Percentiles rank a stretch among this genome's conserved stretches.
These are phyloP conservation scores for Seriola quinqueradiata DNA, from an alignment of 2,113 vertebrate genomes.

Conservation along the genomic window DNA sequence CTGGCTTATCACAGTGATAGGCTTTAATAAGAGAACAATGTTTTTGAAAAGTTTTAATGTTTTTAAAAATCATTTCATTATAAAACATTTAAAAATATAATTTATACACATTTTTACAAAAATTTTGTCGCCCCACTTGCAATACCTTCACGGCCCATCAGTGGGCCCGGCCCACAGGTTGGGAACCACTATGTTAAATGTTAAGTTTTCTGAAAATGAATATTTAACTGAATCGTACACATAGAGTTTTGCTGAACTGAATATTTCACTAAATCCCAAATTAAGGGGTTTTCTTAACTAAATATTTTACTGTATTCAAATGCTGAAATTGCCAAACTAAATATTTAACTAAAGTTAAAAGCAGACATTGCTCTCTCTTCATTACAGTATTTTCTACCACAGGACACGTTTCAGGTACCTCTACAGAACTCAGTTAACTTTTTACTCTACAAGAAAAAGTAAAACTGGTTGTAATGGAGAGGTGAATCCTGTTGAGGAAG, in stretches of 20 bases:
- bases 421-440: background rate
- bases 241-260: slow-evolving; percentile 9
- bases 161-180: no score
- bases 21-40: no score
- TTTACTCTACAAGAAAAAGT: background rate
- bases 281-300: slow-evolving; percentile 9
- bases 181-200: background rate
- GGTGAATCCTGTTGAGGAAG: background rate
- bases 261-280: slow-evolving; percentile 43
- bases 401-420: background rate
- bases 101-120: no score
- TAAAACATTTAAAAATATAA: no score
- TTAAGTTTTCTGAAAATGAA: slow-evolving; percentile 24
- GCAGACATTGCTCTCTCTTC: background rate
- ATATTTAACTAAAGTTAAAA: slow-evolving; percentile 40
- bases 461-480: background rate
- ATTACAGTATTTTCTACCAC: background rate
- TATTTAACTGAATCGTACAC: slow-evolving; percentile 23
- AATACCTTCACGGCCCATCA: no score
- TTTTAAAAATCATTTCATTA: no score
- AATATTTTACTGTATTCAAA: slow-evolving; percentile 52
- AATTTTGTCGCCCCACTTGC: no score
- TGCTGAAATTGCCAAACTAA: slow-evolving; percentile 3
- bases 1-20: no score
- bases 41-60: no score